Conservation (phyloP, 2,113 vertebrate genomes). For the Phylloscopus trochilus region DNA sequence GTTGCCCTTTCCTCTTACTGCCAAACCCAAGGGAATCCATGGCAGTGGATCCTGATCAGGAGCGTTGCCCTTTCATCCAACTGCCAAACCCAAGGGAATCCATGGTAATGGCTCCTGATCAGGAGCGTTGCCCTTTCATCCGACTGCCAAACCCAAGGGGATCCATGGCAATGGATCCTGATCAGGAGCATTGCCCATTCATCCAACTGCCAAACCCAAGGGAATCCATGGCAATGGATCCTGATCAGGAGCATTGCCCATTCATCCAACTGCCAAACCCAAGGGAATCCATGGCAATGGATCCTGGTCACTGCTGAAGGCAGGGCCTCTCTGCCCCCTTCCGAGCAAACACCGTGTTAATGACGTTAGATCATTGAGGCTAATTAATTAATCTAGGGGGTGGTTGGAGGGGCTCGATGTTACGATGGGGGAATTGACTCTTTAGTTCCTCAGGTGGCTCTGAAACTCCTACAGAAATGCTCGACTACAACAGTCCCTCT, state of each 20-base stretch:
- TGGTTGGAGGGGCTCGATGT: background rate
- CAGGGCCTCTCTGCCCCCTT: constrained; percentile 32
- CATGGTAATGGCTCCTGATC: background rate
- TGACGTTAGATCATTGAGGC: background rate
- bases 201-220: background rate
- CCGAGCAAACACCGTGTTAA: constrained; percentile 7
- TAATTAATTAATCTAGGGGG: constrained; percentile 18
- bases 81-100: background rate
- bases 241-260: background rate
- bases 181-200: constrained; percentile 7
- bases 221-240: background rate
- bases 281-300: background rate
- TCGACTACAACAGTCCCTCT: constrained; percentile 71
- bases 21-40: background rate
- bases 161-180: background rate
- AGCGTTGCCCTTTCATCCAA: background rate
- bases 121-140: background rate
- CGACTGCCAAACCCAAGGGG: background rate
- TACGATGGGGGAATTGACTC: background rate
- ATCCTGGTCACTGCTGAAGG: background rate
- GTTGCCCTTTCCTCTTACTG: constrained; percentile 1
- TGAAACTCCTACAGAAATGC: constrained; percentile 64
- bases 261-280: constrained; percentile 3
- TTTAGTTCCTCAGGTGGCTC: constrained; percentile 59
- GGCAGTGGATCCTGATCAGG: background rate